Conservation (phyloP, 2,113 vertebrate species). For the Herpailurus yagouaroundi region DNA sequence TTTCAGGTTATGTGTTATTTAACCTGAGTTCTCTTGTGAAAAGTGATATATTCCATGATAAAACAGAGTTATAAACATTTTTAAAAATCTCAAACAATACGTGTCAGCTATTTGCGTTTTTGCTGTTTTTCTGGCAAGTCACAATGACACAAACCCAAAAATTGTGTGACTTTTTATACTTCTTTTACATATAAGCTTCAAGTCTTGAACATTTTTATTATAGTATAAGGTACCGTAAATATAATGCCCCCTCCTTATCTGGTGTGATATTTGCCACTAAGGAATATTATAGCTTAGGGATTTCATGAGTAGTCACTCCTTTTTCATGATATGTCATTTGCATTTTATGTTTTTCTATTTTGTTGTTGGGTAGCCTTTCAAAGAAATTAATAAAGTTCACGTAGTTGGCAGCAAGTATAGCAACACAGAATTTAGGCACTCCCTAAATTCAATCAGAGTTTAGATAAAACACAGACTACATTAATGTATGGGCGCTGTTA, state of each 20-base stretch:
- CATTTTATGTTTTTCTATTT: constrained; percentile 80
- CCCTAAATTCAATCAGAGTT: constrained; percentile 88
- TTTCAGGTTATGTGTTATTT: constrained; percentile 70
- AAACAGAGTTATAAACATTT: constrained; percentile 66
- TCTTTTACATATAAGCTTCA: neutral
- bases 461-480: constrained; percentile 86
- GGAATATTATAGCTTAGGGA: neutral
- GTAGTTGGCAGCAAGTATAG: constrained; percentile 79
- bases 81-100: constrained; percentile 37
- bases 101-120: constrained; percentile 55
- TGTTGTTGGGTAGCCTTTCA: constrained; percentile 76
- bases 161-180: neutral
- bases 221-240: neutral
- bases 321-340: constrained; percentile 60
- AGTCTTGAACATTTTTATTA: neutral
- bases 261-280: constrained; percentile 30
- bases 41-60: constrained; percentile 69
- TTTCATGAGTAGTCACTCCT: constrained; percentile 41
- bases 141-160: neutral
- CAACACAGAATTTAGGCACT: constrained; percentile 81
- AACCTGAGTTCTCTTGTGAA: constrained; percentile 69
- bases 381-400: constrained; percentile 84
- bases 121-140: neutral
- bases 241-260: neutral
- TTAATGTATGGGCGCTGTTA: constrained; percentile 88